phyloP scores from a whole-genome alignment of 2,797 vertebrate species.

The Phrynocephalus vlangalii region DNA sequence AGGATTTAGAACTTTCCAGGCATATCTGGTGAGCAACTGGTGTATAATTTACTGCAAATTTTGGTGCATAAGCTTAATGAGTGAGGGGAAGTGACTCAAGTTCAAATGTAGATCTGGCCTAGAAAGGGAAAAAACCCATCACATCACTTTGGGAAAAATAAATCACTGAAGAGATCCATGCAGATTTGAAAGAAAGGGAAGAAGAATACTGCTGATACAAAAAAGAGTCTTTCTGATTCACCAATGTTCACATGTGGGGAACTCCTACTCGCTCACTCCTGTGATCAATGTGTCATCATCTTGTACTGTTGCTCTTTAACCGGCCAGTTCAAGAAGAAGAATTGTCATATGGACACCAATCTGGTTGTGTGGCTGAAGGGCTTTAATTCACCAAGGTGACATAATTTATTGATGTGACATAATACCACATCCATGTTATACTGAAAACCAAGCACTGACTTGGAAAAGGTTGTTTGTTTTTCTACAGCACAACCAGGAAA shows the following conservation, averaged over 20 bases:
- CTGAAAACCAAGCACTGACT: not conserved
- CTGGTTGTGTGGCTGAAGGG: not conserved
- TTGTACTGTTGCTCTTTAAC: not conserved
- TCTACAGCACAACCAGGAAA: not conserved
- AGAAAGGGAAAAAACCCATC: not conserved
- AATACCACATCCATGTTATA: not conserved
- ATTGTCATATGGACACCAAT: not conserved
- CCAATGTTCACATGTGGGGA: not conserved
- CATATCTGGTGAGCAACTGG: not conserved
- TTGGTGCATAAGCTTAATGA: not conserved
- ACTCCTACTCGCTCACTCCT: not conserved
- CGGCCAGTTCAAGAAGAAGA: not conserved
- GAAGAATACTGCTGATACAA: not conserved
- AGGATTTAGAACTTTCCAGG: not conserved
- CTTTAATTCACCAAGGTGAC: slow-evolving; percentile 5
- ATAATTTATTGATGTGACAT: not conserved
- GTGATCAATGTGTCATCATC: not conserved
- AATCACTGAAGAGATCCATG: not conserved
- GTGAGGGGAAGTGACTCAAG: not conserved
- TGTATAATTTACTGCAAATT: too few relatives aligned
- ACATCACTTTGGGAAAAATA: not conserved
- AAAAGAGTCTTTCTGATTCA: not conserved
- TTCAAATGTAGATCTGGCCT: too few relatives aligned
- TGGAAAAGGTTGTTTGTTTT: not conserved
- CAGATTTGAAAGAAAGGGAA: not conserved